Conservation (phyloP, 64 coral and sea anemone genomes). For the Astreopora myriophthalma region DNA sequence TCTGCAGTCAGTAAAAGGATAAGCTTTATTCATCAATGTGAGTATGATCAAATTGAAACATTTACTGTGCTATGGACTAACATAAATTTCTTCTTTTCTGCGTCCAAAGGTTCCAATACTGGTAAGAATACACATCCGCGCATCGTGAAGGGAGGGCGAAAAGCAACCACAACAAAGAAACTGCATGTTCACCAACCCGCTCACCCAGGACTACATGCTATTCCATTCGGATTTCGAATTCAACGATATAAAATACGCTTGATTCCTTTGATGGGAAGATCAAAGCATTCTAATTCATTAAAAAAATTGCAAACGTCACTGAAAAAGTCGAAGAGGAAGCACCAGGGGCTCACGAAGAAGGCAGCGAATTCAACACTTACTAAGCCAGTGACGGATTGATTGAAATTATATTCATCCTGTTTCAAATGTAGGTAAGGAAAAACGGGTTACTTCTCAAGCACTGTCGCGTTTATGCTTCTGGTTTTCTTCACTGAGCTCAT, state of each 20-base stretch:
- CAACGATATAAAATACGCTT: conserved; percentile 9
- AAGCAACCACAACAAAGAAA: not conserved
- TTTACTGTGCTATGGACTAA: not conserved
- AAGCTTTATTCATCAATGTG: no score
- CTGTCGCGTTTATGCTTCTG: no score
- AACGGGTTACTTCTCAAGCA: no score
- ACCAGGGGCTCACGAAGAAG: not conserved
- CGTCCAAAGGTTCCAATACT: not conserved
- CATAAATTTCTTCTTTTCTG: not conserved
- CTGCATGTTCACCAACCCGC: not conserved
- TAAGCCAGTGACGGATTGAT: no score
- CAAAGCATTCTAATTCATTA: not conserved
- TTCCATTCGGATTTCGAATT: conserved; percentile 27
- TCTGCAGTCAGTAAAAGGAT: not conserved
- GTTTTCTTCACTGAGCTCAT: no score
- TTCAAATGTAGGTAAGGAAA: no score
- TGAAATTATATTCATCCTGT: no score
- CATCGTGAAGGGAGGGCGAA: not conserved
- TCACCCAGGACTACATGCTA: not conserved
- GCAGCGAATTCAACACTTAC: not conserved
- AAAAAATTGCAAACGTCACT: not conserved
- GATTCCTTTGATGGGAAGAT: not conserved
- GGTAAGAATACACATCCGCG: not conserved
- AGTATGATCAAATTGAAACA: no score
- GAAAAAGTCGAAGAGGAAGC: not conserved